Evolutionary conservation across 2,888 invertebrate genomes (phyloP), one percentile per base, ranked within the genome.

Genomic region (Nomada goodeniana): DNA sequence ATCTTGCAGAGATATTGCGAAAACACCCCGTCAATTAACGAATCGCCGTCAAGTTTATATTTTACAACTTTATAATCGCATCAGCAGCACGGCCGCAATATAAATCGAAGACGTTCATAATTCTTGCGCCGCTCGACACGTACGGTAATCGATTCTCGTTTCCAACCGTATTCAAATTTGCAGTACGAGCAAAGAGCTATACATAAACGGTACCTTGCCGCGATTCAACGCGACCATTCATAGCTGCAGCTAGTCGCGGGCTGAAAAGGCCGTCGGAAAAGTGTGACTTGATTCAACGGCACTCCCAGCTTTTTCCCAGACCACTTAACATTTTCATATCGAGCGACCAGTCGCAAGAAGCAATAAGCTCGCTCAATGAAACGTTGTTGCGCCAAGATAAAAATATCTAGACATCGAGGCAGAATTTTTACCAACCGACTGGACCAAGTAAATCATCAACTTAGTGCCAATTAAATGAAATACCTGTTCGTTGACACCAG

Each of bases 271-370:
- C 13, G 75, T 55, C 50, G 59, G 78, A 72, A 80, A 80, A 80
- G 53, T 61, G 78, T 50, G 78, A 61, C 65, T 78, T 61, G 60
- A 67, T 80, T 72, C 60, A 78, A 80, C 80, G 80, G 72, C 80
- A 80, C 80, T 78, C 80, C 79, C 26, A 60, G 71, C 78, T 65
- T 80, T 55, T 78, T 78, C 80, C 72, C 72, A 60, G 20, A 72
- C 60, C 80, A 60, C 72, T 72, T 29, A 71, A 80, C 72, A 65
- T 60, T 52, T 64, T 80, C 80, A 78, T 78, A 72, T 80, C 80
- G 42, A 36, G 15, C 23, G 36, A 71, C 70, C 59, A 50, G 69
- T n/a, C 64, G 52, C 64, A 80, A 77, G 65, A 59, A 69, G 76
- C 70, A 52, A 50, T 44, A 65, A 29, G 65, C 55, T 36, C 64